Evolutionary conservation across 2,797 vertebrate species (phyloP), one percentile per base, ranked within the genome.

Genomic region (Melanotaenia pygmaea): DNA sequence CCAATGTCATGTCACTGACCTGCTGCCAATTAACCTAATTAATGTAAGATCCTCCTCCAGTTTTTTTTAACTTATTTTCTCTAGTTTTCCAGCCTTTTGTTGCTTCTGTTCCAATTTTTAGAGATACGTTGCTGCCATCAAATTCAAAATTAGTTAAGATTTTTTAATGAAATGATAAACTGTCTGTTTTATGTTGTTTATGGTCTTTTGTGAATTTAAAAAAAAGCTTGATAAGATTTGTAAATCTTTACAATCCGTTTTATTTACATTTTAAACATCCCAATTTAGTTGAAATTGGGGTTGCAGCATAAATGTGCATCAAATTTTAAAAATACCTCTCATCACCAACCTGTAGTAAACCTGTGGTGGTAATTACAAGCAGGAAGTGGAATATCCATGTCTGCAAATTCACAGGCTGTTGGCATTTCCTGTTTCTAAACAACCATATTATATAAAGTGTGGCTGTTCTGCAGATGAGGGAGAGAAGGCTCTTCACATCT

Each of bases 401-500:
- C 47, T 8, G 32, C 12, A 59, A 57, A 58, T 64, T 43, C 45
- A 69, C 24, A 22, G 26, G 61, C 35, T 67, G 58, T 30, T 70
- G 47, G 61, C 37, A 64, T 45, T 38, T 67, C 32, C 62, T 59
- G 68, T 34, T 45, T 32, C n/a, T 30, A n/a, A 43, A 67, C 40
- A 6, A 51, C 24, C 6, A 51, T 14, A 5, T 66, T 50, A 30
- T 62, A 2, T 43, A 65, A 62, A 0, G 35, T 26, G 57, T 1
- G 45, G 60, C n/a, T 32, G 9, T n/a, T 22, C 9, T 28, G 35
- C 22, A 47, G 30, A 5, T 12, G 26, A 24, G 40, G 16, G 26
- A 28, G 32, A 43, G 2, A 13, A 20, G 28, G 11, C 22, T 40
- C 47, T 68, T 74, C 16, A 63, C 34, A 35, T 38, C 18, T 34